These are phyloP conservation scores for Polyploca ridens DNA, from an alignment of 2,888 invertebrate species.

Conservation along the genomic window DNA sequence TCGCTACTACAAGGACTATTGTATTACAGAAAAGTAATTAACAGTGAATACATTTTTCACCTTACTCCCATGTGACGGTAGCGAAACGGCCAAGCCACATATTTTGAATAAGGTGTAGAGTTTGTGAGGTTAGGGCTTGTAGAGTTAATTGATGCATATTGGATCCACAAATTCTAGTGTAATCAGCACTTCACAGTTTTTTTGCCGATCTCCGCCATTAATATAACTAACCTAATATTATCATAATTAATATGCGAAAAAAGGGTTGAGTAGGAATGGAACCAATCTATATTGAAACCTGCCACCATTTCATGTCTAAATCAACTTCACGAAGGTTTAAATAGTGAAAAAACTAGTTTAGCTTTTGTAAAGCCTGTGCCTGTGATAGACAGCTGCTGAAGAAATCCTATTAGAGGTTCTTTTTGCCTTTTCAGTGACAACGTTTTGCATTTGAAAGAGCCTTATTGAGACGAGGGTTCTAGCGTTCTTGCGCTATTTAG, in stretches of 20 bases:
- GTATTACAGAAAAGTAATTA: no score
- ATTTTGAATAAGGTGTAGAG: no score
- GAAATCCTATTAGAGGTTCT: background rate
- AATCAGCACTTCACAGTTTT: no score
- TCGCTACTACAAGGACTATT: no score
- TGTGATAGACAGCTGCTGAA: conserved; percentile 6
- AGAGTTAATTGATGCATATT: no score
- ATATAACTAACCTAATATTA: no score
- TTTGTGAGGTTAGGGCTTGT: no score
- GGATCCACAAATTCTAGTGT: no score
- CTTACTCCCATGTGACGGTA: no score
- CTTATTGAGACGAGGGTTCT: background rate
- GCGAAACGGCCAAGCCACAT: no score
- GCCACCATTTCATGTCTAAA: background rate
- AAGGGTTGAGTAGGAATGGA: background rate
- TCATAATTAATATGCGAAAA: background rate
- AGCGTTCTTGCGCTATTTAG: background rate
- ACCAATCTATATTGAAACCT: background rate
- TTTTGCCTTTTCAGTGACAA: conserved; percentile 7
- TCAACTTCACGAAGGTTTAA: background rate
- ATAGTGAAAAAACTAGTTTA: background rate
- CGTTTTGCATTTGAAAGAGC: conserved; percentile 5
- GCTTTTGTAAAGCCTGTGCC: background rate
- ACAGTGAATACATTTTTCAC: no score
- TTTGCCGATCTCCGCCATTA: no score